Percentiles rank a stretch among this genome's conserved stretches.
Evolutionary conservation across 2,797 vertebrate genomes (phyloP).

Genomic region (Chelon labrosus): DNA sequence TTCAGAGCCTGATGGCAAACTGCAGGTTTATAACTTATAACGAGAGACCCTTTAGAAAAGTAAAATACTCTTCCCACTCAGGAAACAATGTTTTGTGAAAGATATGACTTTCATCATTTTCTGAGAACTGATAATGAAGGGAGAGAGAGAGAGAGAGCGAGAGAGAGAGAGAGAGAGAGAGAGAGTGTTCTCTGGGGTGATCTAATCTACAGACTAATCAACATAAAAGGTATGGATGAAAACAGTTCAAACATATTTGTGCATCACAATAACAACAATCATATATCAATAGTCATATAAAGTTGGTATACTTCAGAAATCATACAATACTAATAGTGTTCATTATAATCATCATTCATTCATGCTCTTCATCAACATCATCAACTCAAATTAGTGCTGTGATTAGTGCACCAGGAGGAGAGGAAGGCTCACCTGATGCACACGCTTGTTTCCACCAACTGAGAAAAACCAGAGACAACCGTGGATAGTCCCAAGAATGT

Average conservation of each 20-base stretch:
- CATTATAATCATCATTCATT: conserved; percentile 43
- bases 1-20: conserved; percentile 12
- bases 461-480: conserved; percentile 82
- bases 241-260: conserved; percentile 69
- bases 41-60: not conserved
- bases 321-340: conserved; percentile 39
- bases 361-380: conserved; percentile 59
- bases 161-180: conserved; percentile 61
- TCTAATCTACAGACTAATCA: conserved; percentile 68
- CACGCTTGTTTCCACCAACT: conserved; percentile 67
- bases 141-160: conserved; percentile 67
- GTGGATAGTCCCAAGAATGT: conserved; percentile 76
- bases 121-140: conserved; percentile 39
- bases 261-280: conserved; percentile 57
- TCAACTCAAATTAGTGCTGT: conserved; percentile 45
- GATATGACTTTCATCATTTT: not conserved
- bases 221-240: conserved; percentile 62
- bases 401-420: conserved; percentile 67
- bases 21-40: not conserved
- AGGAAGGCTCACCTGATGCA: conserved; percentile 70
- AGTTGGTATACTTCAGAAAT: conserved; percentile 37
- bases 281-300: conserved; percentile 56
- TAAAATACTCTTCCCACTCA: not conserved
- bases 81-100: not conserved
- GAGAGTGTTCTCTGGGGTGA: conserved; percentile 67